Evolutionary conservation across 2,113 vertebrate genomes (phyloP).

Genomic region (Ammodytes marinus): DNA sequence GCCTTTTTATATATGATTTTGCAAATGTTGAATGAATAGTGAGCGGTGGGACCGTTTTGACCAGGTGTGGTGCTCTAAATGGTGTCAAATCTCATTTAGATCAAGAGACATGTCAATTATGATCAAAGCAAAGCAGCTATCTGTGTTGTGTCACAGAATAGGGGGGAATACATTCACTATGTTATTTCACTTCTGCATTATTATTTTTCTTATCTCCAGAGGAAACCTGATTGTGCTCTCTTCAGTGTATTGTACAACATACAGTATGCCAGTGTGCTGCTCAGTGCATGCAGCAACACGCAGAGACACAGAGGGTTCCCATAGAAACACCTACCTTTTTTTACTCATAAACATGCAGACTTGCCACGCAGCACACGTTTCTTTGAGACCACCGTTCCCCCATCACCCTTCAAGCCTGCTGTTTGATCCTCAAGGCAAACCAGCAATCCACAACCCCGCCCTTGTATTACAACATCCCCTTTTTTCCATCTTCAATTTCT

Average conservation of each 20-base stretch:
- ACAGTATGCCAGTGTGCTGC: slow-evolving; percentile 18
- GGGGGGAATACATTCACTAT: slow-evolving; percentile 56
- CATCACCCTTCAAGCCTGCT: slow-evolving; percentile 34
- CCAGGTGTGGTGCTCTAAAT: slow-evolving; percentile 44
- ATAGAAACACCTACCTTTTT: slow-evolving; percentile 55
- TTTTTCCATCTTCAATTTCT: slow-evolving; percentile 56
- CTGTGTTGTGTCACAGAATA: slow-evolving; percentile 28
- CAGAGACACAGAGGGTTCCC: slow-evolving; percentile 39
- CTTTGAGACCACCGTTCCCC: slow-evolving; percentile 57
- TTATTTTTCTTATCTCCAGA: slow-evolving; percentile 30
- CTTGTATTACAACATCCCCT: slow-evolving; percentile 56
- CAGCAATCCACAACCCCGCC: slow-evolving; percentile 39
- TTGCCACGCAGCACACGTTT: slow-evolving; percentile 27
- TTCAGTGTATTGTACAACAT: slow-evolving; percentile 33
- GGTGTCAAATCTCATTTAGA: slow-evolving; percentile 59
- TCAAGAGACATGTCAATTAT: slow-evolving; percentile 65
- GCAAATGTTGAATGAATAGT: slow-evolving; percentile 10
- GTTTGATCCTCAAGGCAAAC: slow-evolving; percentile 67
- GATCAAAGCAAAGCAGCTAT: slow-evolving; percentile 63
- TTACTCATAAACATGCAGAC: slow-evolving; percentile 21
- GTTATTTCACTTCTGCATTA: slow-evolving; percentile 66
- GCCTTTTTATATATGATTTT: slow-evolving; percentile 2
- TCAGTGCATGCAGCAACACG: slow-evolving; percentile 18
- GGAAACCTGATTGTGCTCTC: slow-evolving; percentile 33
- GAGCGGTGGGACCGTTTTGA: slow-evolving; percentile 10